Evolutionary conservation across 2,888 invertebrate species (phyloP).

Genomic region (Apamea monoglypha): DNA sequence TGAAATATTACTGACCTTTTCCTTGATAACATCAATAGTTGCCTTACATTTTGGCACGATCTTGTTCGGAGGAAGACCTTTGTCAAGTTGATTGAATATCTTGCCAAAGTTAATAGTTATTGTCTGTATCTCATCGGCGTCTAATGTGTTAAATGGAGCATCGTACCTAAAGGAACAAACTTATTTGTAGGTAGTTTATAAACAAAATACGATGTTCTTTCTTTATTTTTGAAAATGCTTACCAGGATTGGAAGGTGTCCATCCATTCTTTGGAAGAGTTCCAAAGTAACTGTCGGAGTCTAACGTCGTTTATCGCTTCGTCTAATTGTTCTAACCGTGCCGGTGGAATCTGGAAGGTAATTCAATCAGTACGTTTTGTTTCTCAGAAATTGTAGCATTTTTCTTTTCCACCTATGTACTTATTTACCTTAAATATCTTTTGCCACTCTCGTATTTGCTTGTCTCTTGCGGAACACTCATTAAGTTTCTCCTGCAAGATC

Average conservation of each 20-base stretch:
- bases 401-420: background rate
- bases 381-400: background rate
- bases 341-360: constrained; percentile 92
- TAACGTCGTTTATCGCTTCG: constrained; percentile 94
- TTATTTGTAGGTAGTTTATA: background rate
- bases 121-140: constrained; percentile 93
- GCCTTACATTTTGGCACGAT: constrained; percentile 94
- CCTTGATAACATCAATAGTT: constrained; percentile 94
- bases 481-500: constrained; percentile 91
- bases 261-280: constrained; percentile 94
- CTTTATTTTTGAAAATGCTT: constrained; percentile 33
- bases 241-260: constrained; percentile 92
- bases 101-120: constrained; percentile 92
- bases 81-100: constrained; percentile 94
- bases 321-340: constrained; percentile 95
- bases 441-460: constrained; percentile 95
- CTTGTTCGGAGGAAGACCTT: constrained; percentile 95
- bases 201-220: background rate
- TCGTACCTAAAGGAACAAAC: constrained; percentile 78
- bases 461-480: constrained; percentile 92
- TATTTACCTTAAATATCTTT: constrained; percentile 94
- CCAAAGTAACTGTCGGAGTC: constrained; percentile 95
- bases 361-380: background rate
- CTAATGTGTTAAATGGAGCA: constrained; percentile 91
- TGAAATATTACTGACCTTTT: constrained; percentile 89